Base-by-base conservation (phyloP, 1,140 invertebrate genomes). In the Hylaeus anthracinus region DNA sequence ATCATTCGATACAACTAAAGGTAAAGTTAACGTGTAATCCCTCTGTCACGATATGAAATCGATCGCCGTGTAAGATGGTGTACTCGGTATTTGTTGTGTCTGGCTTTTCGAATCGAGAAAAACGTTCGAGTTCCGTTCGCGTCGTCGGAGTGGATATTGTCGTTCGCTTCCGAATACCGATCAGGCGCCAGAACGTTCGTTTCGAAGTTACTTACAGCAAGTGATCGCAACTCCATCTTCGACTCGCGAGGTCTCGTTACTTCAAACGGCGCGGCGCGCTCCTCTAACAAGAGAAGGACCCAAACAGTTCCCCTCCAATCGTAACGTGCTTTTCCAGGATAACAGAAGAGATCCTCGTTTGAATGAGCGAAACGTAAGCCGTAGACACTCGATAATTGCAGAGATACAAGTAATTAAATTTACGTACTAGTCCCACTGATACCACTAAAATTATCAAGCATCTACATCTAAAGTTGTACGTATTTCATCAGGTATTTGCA, bases 1-100 rank as follows among this genome's bases (percentile, higher is more conserved):
- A 82, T 86, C 86, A 83, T 87, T 76, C 77, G 83, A 72, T 83
- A 72, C 53, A 51, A 86, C 53, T 78, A 78, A 70, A 26, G 61
- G n/a, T 58, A 65, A 88, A 77, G 26, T 81, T 79, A 79, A 63
- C 66, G 61, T 39, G 73, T 53, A 70, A 83, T 83, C 67, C 81
- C 66, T 83, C 72, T 80, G 75, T 79, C 74, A 84, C 72, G 55
- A 81, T 69, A 48, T 77, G 69, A 48, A 48, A 45, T 61, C 74
- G 61, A 63, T 85, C 70, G 73, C 69, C 58, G 75, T 48, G 61
- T 69, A 56, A n/a, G 41, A 48, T 8, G 14, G 48, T 4, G 9
- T 55, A 51, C 55, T 55, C 37, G 72, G 69, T 55, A 56, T 26
- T 85, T 55, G 70, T 66, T 71, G 64, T 79, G 26, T 14, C 51